Base-by-base conservation (phyloP, 2,797 vertebrate genomes). In the Channallabes apus region DNA sequence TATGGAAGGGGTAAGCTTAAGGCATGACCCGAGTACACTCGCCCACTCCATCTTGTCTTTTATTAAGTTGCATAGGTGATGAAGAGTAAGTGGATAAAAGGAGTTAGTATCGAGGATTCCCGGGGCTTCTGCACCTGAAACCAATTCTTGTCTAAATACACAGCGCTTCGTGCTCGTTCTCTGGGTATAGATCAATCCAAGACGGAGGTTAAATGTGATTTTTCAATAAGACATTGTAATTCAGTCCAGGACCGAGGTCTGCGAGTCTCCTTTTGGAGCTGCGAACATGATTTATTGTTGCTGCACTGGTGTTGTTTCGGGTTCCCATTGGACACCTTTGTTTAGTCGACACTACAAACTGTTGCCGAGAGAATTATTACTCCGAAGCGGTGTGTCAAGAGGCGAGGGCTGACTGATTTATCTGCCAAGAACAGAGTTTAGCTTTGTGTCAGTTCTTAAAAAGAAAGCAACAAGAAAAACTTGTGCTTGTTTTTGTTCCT, bases 191-290 rank as follows among this genome's bases (percentile, higher is more conserved):
- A 85, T 82, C 41, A 67, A 75, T 62, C 61, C 29, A 12, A 82
- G 80, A 68, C 32, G 62, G 83, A 78, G 73, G 72, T 24, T 27
- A 76, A 77, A 84, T 84, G 73, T 38, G 64, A 82, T 86, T 86
- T 86, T 59, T 35, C 62, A 68, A 75, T 82, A 64, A 76, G 84
- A 82, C 84, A 41, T 73, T 82, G 51, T 86, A 82, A 86, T 86
- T 82, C 64, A 61, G 80, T 61, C 78, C 62, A 76, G 62, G 71
- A 46, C 68, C 59, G 59, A 85, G 71, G 72, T 64, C 81, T 78
- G 83, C 4, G 61, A 65, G 38, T 80, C 62, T 86, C 29, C 61
- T 76, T 32, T 35, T 41, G 1, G 41, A 82, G 69, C 62, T 22
- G 65, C 72, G 61, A 59, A 54, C 54, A 27, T 59, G 62, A 82